Evolutionary conservation across 2,113 vertebrate species (phyloP), one percentile per base, ranked within the genome.

Genomic region (Otocyon megalotis): DNA sequence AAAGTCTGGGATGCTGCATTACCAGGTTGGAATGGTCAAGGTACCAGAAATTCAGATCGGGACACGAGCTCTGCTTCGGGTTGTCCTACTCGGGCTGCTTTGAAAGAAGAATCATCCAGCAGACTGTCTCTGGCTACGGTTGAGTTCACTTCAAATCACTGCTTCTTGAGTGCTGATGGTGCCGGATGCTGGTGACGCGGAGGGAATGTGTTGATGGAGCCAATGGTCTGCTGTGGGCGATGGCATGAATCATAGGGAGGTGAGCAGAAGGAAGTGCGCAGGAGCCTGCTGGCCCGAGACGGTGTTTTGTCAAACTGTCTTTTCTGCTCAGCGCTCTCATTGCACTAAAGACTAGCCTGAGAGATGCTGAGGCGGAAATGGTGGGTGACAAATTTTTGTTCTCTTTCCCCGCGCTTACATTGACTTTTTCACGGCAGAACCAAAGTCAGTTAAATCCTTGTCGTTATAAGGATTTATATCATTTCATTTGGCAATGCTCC

Each of bases 21-120:
- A 50, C 10, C 35, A 58, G 32, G 76, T 32, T 13, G 12, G 37
- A 22, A 37, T 2, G 20, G 12, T 67, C 16, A 0, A 0, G 17
- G 69, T 28, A 8, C 50, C 50, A n/a, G 83, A n/a, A n/a, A 20
- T 69, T 19, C n/a, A 24, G 32, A 16, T 48, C 0, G 0, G 43
- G 76, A 22, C n/a, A 2, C 13, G 1, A 8, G 72, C 26, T 76
- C 32, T 37, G 24, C 58, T 19, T 3, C 37, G 35, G 8, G 69
- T 1, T 32, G 7, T 53, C 16, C 2, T 7, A 1, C 22, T 15
- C 0, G 0, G 12, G 43, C 88, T 54, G 16, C n/a, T 67, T n/a
- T 24, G 32, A 43, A 20, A 22, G 48, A 17, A 13, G n/a, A 15
- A 24, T 11, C 24, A 1, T 1, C 62, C 11, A 2, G 62, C 20